These are phyloP conservation scores for Leiothrix lutea DNA, from an alignment of 2,113 vertebrate genomes.

Conservation along the genomic window DNA sequence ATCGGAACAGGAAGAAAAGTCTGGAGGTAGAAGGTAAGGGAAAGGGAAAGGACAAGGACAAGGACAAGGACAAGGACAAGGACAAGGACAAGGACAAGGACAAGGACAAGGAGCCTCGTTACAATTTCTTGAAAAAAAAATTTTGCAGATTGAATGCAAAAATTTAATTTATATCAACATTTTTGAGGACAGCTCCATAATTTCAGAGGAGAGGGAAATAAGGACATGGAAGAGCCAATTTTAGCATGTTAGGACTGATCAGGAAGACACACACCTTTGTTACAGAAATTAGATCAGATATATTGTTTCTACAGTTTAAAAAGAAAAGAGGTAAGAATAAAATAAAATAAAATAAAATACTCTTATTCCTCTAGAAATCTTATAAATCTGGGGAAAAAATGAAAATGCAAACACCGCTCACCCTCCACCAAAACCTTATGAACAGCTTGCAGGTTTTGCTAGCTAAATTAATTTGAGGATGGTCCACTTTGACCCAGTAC, in stretches of 20 bases:
- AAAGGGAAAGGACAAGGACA: neutral
- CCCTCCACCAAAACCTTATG: fast-evolving
- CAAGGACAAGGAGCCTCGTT: neutral
- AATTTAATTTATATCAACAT: neutral
- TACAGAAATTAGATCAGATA: neutral
- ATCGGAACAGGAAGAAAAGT: neutral
- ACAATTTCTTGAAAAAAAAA: neutral
- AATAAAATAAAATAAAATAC: neutral
- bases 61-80: neutral
- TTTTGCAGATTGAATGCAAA: neutral
- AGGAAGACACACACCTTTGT: neutral
- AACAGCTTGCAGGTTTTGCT: neutral
- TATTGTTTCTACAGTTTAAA: neutral
- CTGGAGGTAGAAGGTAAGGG: neutral
- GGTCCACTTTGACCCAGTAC: neutral
- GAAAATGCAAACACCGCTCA: neutral
- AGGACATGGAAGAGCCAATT: neutral
- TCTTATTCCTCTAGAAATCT: neutral
- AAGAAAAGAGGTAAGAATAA: neutral
- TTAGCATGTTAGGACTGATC: neutral
- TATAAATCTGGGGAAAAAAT: neutral
- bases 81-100: no score
- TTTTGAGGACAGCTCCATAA: neutral
- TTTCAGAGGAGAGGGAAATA: neutral
- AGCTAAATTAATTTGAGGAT: neutral